phyloP scores from a whole-genome alignment of 2,797 vertebrate genomes.

The Staurois parvus region DNA sequence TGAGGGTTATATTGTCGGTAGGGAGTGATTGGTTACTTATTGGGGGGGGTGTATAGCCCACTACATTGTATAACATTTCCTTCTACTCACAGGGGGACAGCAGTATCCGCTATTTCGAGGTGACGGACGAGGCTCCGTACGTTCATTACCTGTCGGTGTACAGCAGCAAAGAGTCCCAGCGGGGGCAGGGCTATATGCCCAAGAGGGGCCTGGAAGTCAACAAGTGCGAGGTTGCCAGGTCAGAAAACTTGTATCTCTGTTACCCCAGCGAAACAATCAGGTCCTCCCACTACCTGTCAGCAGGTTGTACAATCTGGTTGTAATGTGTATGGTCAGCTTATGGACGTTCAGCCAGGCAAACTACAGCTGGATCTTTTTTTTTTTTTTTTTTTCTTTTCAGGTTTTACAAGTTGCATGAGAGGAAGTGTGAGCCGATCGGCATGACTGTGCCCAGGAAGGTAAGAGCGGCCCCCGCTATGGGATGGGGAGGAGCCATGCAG shows the following conservation, averaged over 20 bases:
- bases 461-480: conserved; percentile 8
- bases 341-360: no score
- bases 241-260: background rate
- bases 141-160: conserved; percentile 91
- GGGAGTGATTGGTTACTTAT: no score
- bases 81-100: conserved; percentile 83
- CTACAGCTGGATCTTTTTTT: conserved; percentile 20
- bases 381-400: no score
- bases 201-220: conserved; percentile 92
- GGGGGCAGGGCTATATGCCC: conserved; percentile 92
- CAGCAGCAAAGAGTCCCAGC: conserved; percentile 91
- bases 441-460: conserved; percentile 95
- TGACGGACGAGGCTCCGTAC: conserved; percentile 88
- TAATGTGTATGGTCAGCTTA: no score
- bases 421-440: conserved; percentile 88
- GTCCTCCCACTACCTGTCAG: no score
- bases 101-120: conserved; percentile 92
- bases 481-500: background rate
- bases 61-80: no score
- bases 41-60: no score
- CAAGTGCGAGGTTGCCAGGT: conserved; percentile 94
- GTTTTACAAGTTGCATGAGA: conserved; percentile 92
- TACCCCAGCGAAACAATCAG: no score
- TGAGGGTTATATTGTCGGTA: no score
- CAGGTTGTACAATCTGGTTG: no score